phyloP scores from a whole-genome alignment of 2,113 vertebrate genomes.

The Chrysemys picta region DNA sequence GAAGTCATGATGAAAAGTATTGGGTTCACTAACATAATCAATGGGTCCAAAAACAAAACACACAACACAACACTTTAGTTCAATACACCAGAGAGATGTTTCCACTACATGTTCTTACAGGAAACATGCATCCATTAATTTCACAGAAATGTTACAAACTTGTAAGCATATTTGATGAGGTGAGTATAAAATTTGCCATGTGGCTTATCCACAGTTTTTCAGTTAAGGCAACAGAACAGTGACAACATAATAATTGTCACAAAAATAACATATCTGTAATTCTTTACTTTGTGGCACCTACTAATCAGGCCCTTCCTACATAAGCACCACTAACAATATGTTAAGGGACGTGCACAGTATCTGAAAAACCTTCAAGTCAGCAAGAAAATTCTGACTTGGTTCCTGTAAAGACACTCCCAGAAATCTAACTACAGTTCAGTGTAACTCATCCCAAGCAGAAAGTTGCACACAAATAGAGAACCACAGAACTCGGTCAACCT shows the following conservation, averaged over 20 bases:
- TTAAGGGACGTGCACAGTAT: neutral
- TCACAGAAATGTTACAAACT: neutral
- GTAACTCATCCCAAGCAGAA: neutral
- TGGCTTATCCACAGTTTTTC: neutral
- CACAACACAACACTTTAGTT: conserved; percentile 50
- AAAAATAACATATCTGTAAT: neutral
- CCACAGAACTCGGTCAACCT: neutral
- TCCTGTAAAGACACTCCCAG: neutral
- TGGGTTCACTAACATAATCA: neutral
- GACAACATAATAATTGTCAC: rapidly evolving
- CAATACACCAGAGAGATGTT: conserved; percentile 49
- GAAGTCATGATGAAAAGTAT: conserved; percentile 51
- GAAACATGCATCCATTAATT: conserved; percentile 32
- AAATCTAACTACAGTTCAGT: neutral
- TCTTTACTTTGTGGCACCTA: neutral
- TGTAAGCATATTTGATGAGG: neutral
- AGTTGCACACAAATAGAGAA: neutral
- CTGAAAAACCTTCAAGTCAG: neutral
- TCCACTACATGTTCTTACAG: conserved; percentile 44
- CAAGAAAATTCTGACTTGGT: rapidly evolving
- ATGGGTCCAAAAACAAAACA: neutral
- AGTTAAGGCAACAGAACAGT: rapidly evolving
- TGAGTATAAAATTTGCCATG: neutral
- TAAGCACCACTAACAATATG: neutral
- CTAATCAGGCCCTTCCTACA: neutral